Conservation (phyloP, 1,140 invertebrate species). For the Vanessa tameamea region DNA sequence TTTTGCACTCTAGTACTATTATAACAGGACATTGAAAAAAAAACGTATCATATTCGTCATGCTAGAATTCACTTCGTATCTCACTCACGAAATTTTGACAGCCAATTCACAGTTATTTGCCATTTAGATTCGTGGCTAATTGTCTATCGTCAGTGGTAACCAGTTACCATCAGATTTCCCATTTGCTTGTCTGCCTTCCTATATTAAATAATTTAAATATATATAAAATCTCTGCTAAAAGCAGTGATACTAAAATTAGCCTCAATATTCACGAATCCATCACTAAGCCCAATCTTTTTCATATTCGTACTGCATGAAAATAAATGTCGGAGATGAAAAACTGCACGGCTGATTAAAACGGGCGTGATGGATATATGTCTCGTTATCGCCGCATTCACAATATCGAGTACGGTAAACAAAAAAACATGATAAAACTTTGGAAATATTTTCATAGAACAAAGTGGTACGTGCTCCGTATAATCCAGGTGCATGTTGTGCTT, state of each 20-base stretch:
- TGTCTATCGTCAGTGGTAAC: no score
- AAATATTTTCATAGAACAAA: neutral
- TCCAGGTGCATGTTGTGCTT: neutral
- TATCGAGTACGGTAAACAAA: slow-evolving; percentile 16
- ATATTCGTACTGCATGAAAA: slow-evolving; percentile 7
- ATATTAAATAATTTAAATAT: no score
- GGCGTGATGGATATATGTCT: slow-evolving; percentile 29
- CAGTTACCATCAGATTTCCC: no score
- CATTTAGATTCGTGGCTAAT: no score
- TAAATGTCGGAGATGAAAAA: slow-evolving; percentile 28
- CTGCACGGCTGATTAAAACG: slow-evolving; percentile 30
- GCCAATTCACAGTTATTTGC: no score
- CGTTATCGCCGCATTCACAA: slow-evolving; percentile 31
- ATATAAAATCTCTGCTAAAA: neutral
- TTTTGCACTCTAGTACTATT: no score
- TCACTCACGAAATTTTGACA: no score
- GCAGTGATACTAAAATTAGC: neutral
- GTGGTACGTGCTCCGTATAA: neutral
- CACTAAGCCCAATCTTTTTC: slow-evolving; percentile 1
- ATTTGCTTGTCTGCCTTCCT: no score
- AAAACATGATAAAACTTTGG: neutral
- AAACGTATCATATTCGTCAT: no score
- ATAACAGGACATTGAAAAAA: no score
- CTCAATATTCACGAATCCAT: neutral
- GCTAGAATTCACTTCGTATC: no score